These are phyloP conservation scores for Chelon labrosus DNA, from an alignment of 2,797 vertebrate genomes.

Conservation along the genomic window DNA sequence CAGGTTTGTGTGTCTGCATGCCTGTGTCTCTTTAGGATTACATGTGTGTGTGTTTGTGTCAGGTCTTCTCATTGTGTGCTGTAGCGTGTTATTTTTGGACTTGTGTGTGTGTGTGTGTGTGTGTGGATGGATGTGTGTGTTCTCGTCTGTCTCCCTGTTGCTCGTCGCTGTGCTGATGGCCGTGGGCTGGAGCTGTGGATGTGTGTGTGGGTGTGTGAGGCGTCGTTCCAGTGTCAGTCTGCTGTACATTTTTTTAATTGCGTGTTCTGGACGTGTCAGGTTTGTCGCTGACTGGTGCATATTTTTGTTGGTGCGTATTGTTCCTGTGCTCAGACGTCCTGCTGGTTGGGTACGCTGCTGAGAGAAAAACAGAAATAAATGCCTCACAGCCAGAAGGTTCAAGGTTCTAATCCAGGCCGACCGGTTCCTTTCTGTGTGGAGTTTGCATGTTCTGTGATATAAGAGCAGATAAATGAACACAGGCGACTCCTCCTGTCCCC, in stretches of 20 bases:
- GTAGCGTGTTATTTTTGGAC: conserved; percentile 24
- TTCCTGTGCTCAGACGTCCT: too few species aligned
- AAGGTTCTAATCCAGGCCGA: too few species aligned
- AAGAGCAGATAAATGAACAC: too few species aligned
- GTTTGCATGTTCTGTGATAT: too few species aligned
- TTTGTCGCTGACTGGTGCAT: neutral
- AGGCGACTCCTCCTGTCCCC: too few species aligned
- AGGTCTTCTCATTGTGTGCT: conserved; percentile 2
- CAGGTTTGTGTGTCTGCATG: neutral
- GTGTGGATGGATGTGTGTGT: conserved; percentile 4
- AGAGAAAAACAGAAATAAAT: too few species aligned
- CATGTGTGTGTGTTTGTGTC: neutral
- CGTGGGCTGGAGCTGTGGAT: neutral
- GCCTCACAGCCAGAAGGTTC: too few species aligned
- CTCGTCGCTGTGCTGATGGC: too few species aligned
- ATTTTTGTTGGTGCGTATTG: neutral
- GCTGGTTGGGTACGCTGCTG: too few species aligned
- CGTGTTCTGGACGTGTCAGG: neutral
- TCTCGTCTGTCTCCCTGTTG: too few species aligned
- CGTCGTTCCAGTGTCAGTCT: neutral
- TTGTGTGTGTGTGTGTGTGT: conserved; percentile 4
- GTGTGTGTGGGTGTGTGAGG: neutral
- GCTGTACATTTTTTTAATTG: neutral
- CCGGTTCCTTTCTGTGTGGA: too few species aligned
- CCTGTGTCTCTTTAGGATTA: neutral